These are phyloP conservation scores for Palaemon carinicauda DNA, from an alignment of 1,140 invertebrate species.

Conservation along the genomic window DNA sequence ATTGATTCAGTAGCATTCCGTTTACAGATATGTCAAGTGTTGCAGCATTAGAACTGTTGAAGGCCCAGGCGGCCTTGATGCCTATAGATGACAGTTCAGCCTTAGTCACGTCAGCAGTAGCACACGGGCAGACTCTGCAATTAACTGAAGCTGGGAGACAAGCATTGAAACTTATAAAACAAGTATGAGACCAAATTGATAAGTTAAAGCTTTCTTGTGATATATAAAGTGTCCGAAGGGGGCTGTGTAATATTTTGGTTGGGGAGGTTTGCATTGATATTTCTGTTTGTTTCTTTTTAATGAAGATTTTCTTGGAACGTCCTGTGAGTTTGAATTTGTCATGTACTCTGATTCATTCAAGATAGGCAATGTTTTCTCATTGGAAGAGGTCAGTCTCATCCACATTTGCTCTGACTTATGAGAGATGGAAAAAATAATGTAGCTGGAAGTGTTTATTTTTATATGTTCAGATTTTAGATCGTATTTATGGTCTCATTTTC, in stretches of 20 bases:
- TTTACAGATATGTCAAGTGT: constrained; percentile 42
- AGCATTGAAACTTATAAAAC: constrained; percentile 37
- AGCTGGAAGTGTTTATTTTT: not conserved
- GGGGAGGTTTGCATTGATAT: too few relatives aligned
- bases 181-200: constrained; percentile 13
- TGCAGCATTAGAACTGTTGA: constrained; percentile 41
- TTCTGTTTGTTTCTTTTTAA: too few relatives aligned
- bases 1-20: not conserved
- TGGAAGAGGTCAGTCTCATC: too few relatives aligned
- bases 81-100: constrained; percentile 35
- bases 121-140: constrained; percentile 46
- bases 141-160: constrained; percentile 46
- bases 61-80: constrained; percentile 36
- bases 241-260: not conserved
- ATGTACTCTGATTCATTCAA: too few relatives aligned
- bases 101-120: constrained; percentile 32
- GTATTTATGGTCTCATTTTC: not conserved
- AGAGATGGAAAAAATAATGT: too few relatives aligned
- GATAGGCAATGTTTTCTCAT: too few relatives aligned
- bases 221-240: not conserved
- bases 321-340: too few relatives aligned
- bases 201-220: not conserved
- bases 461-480: not conserved
- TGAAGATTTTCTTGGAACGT: too few relatives aligned
- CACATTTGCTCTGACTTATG: too few relatives aligned